Evolutionary conservation across 2,113 vertebrate species (phyloP).

Genomic region (Aleadryas rufinucha): DNA sequence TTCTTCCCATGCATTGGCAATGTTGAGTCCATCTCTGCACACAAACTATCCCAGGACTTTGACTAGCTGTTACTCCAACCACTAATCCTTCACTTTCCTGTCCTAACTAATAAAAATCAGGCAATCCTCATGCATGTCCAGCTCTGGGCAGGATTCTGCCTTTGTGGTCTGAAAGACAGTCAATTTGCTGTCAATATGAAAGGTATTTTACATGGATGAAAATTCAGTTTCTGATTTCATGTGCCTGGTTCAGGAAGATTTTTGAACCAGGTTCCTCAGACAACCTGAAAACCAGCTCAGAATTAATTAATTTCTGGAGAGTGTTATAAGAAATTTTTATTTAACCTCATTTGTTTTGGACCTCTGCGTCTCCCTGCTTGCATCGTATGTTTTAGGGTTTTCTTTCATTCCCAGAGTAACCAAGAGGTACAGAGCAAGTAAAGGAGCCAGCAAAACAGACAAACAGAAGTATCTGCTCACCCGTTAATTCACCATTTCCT

Average conservation of each 20-base stretch:
- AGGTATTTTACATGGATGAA: background rate
- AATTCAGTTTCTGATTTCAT: background rate
- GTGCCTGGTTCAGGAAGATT: background rate
- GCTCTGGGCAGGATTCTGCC: background rate
- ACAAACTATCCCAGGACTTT: background rate
- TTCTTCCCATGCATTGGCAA: background rate
- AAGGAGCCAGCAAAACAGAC: conserved; percentile 7
- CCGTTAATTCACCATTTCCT: conserved; percentile 19
- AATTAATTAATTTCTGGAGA: background rate
- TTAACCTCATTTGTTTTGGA: conserved; percentile 22
- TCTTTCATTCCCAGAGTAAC: conserved; percentile 47
- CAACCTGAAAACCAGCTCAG: background rate
- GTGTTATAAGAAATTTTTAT: background rate
- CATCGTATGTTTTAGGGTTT: background rate
- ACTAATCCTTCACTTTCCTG: conserved; percentile 8
- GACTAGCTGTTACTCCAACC: background rate
- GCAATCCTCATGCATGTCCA: background rate
- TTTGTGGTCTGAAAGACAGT: background rate
- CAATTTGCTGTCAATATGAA: background rate
- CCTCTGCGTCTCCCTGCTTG: conserved; percentile 20
- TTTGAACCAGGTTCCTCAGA: background rate
- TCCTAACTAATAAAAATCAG: background rate
- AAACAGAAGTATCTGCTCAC: conserved; percentile 23
- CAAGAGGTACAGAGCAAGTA: conserved; percentile 55
- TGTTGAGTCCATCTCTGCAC: background rate